Evolutionary conservation across 1,140 invertebrate species (phyloP), one percentile per base, ranked within the genome.

Genomic region (Formica selysi): DNA sequence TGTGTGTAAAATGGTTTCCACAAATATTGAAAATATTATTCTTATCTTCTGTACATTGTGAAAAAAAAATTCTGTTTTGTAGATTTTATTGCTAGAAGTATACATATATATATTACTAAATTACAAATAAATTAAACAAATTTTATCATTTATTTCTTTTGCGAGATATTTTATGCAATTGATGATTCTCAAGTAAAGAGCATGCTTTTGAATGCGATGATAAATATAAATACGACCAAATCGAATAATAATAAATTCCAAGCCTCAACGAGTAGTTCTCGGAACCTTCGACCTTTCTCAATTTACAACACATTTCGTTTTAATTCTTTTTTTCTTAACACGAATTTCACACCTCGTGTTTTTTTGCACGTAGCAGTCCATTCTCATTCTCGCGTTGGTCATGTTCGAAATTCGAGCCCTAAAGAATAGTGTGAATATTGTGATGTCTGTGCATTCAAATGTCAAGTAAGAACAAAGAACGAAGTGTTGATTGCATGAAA

Each of bases 401-500:
- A 92, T 91, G 87, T 85, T 92, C 87, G 94, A 92, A 95, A 95
- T 89, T 87, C 87, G 93, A 95, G 79, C 90, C 92, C 71, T 76
- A 78, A 87, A 86, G 91, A 92, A 93, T 88, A 90, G 93, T 93
- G 92, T 94, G 94, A 94, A 95, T 94, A 95, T 94, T 95, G 93
- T 93, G 93, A 91, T 94, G 93, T 91, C 87, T 91, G 86, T 81
- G 90, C 86, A 93, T 94, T 93, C 88, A 94, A 87, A 68, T 93
- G 93, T 87, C 92, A 95, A 73, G 26, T 48, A 51, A 10, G 85
- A 65, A 95, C 94, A 95, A 95, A 92, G 89, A 78, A 71, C 86
- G 64, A 94, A 94, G 93, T 95, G 94, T 94, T 95, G 94, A 95
- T 95, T 94, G 91, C 92, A 88, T 86, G 92, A 94, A 95, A 95